Evolutionary conservation across 2,113 vertebrate species (phyloP).

Genomic region (Ibidorhyncha struthersii): DNA sequence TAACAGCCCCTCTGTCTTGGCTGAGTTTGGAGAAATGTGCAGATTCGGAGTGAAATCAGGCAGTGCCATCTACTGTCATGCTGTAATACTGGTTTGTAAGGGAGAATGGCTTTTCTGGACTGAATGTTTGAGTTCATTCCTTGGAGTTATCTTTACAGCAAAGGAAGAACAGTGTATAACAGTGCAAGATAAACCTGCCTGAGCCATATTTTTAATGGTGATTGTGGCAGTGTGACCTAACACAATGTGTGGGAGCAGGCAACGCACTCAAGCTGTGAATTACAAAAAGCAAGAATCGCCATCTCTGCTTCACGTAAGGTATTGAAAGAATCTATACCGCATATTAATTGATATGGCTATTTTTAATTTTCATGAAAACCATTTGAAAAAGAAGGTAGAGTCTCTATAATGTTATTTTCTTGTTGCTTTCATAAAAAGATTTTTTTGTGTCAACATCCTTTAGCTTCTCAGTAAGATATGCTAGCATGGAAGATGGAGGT

Average conservation of each 20-base stretch:
- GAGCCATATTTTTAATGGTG: not conserved
- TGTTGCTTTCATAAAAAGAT: not conserved
- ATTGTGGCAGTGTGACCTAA: not conserved
- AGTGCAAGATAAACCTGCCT: not conserved
- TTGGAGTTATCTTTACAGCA: not conserved
- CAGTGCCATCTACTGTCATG: not conserved
- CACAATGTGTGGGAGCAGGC: not conserved
- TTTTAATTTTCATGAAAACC: not conserved
- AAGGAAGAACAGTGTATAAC: not conserved
- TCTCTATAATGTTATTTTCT: not conserved
- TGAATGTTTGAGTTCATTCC: rapidly evolving
- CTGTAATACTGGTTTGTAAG: no score
- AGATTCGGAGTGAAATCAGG: not conserved
- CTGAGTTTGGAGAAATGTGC: rapidly evolving
- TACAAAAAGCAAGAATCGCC: not conserved
- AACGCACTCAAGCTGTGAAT: rapidly evolving
- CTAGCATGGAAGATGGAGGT: not conserved
- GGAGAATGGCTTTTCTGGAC: not conserved
- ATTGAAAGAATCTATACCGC: not conserved
- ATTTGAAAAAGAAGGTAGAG: not conserved
- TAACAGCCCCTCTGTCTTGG: not conserved
- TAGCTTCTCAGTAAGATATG: not conserved
- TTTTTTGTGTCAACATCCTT: not conserved
- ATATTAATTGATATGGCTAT: not conserved
- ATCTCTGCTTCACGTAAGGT: not conserved